These are phyloP conservation scores for Cyanoramphus novaezelandiae DNA, from an alignment of 2,113 vertebrate genomes.

Conservation along the genomic window DNA sequence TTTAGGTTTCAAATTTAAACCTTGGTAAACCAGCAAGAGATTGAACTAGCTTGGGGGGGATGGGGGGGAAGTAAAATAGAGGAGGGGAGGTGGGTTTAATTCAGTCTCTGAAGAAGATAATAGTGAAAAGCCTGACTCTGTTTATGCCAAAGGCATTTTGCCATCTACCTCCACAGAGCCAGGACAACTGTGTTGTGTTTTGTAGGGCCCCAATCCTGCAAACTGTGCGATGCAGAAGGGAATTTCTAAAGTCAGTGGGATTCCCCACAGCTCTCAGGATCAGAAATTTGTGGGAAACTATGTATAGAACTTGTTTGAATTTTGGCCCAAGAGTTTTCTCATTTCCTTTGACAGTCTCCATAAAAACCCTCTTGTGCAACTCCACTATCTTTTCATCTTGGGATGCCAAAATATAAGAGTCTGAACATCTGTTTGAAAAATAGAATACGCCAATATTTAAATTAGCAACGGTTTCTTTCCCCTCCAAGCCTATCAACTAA, in stretches of 20 bases:
- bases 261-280: constrained; percentile 49
- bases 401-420: constrained; percentile 56
- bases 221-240: neutral
- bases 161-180: constrained; percentile 23
- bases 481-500: constrained; percentile 66
- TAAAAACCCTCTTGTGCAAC: constrained; percentile 60
- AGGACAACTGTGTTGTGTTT: neutral
- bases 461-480: constrained; percentile 52
- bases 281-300: constrained; percentile 61
- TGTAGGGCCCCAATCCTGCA: neutral
- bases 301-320: constrained; percentile 58
- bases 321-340: constrained; percentile 61
- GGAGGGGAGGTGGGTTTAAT: neutral
- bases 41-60: neutral
- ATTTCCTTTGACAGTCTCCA: constrained; percentile 61
- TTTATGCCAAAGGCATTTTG: constrained; percentile 21
- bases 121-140: neutral
- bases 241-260: constrained; percentile 62
- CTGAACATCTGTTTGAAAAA: constrained; percentile 58
- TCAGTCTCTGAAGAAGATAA: neutral
- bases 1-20: constrained; percentile 29
- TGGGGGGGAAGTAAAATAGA: too few species aligned
- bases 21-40: neutral
- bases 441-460: constrained; percentile 56
- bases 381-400: constrained; percentile 59